phyloP scores from a whole-genome alignment of 1,140 invertebrate species.

The Aphidius gifuensis region DNA sequence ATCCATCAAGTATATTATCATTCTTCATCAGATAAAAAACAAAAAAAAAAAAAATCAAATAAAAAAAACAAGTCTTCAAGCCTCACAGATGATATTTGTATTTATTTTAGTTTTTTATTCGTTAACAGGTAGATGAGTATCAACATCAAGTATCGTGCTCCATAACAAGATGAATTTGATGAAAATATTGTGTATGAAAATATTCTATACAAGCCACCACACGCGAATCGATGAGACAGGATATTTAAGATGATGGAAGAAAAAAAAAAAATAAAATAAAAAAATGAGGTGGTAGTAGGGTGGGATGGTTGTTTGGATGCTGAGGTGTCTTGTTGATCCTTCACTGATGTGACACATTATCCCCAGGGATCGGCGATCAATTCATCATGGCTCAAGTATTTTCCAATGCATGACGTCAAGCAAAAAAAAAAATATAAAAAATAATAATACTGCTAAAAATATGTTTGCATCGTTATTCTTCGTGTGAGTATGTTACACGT shows the following conservation, averaged over 20 bases:
- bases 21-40: too few species aligned
- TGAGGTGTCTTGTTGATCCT: constrained; percentile 42
- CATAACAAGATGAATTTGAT: background rate
- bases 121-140: too few species aligned
- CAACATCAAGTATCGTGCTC: background rate
- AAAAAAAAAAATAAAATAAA: background rate
- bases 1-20: too few species aligned
- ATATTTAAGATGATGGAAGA: constrained; percentile 21
- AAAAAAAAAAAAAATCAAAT: too few species aligned
- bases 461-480: constrained; percentile 11
- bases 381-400: constrained; percentile 41
- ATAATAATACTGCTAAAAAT: constrained; percentile 11
- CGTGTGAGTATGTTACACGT: constrained; percentile 14
- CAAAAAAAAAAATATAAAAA: background rate
- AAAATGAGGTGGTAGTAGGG: background rate
- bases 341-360: constrained; percentile 48
- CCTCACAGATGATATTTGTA: too few species aligned
- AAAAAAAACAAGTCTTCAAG: too few species aligned
- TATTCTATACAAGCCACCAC: constrained; percentile 7
- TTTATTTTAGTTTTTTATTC: too few species aligned
- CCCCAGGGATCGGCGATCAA: constrained; percentile 50
- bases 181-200: background rate
- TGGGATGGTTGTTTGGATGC: constrained; percentile 22
- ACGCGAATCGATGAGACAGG: constrained; percentile 2
- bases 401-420: constrained; percentile 30